Conservation (phyloP, 2,888 invertebrate species). For the Ormyrus pomaceus region DNA sequence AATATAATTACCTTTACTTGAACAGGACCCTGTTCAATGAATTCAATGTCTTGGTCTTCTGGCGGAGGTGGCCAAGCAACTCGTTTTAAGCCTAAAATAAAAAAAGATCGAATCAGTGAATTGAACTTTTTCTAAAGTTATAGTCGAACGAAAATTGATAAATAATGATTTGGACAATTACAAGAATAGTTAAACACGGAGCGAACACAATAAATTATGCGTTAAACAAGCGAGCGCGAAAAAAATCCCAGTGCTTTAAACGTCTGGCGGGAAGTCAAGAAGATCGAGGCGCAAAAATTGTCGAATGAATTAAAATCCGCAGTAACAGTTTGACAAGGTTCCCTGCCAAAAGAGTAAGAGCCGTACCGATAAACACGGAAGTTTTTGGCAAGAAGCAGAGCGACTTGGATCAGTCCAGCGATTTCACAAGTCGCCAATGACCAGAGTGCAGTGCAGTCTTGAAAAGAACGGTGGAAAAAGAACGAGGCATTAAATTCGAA, state of each 20-base stretch:
- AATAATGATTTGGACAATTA: neutral
- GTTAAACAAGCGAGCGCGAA: too few species aligned
- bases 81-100: slow-evolving; percentile 86
- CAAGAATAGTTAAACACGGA: neutral
- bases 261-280: slow-evolving; percentile 6
- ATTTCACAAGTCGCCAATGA: too few species aligned
- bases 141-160: neutral
- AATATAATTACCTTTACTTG: slow-evolving; percentile 79
- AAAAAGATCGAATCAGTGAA: neutral
- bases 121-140: neutral
- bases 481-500: too few species aligned
- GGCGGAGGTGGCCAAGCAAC: slow-evolving; percentile 91
- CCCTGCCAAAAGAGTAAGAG: slow-evolving; percentile 3
- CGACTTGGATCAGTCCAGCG: too few species aligned
- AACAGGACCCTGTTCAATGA: slow-evolving; percentile 77
- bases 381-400: slow-evolving; percentile 9
- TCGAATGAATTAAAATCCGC: slow-evolving; percentile 14
- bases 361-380: slow-evolving; percentile 23
- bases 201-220: neutral
- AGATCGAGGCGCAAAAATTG: slow-evolving; percentile 1
- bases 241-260: neutral
- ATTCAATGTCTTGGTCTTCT: slow-evolving; percentile 82
- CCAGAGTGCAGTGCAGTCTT: too few species aligned
- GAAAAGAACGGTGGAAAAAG: too few species aligned
- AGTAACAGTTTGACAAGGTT: neutral